Evolutionary conservation across 1,140 invertebrate species (phyloP), one percentile per base, ranked within the genome.

Genomic region (Trichonephila clavipes): DNA sequence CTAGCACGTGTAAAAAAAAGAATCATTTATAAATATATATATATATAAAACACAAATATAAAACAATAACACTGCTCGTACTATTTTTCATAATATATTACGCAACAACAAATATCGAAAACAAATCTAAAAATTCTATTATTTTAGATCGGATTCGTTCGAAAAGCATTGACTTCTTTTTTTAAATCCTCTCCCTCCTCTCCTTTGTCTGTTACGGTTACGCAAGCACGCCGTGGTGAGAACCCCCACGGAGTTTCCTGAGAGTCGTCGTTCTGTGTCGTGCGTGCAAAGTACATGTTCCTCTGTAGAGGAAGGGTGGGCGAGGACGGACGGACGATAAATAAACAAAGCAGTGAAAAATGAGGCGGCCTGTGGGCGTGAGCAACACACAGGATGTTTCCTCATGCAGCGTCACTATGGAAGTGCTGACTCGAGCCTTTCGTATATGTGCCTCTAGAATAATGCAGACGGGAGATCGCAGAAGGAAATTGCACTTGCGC

Each of bases 341-440:
- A 87, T 61, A 87, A 87, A 87, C n/a, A 87, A 87, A 77, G 72
- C 59, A 62, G 62, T 61, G 66, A 64, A 58, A 81, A 93, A 51
- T 72, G 28, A 81, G 62, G 64, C 24, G 40, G 44, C 61, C 82
- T 40, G 90, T 88, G 86, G 92, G 92, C 92, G 92, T 93, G 92
- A 88, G 87, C 66, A n/a, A n/a, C 28, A 64, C 85, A 64, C 85
- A 93, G 92, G 92, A 93, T 93, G 92, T 88, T 82, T 82, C 85
- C 86, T 85, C 62, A 69, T 92, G 90, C 81, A 58, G 90, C 83
- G 85, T 93, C 92, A 93, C 86, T 62, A 59, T 86, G 61, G 34
- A 40, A 86, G 44, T 59, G 62, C 90, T 62, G 82, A 92, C 34
- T 58, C 82, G 24, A 12, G 59, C 24, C 16, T 4, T 72, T 28